Evolutionary conservation across 2,888 invertebrate genomes (phyloP), one percentile per base, ranked within the genome.

Genomic region (Agriopis aurantiaria): DNA sequence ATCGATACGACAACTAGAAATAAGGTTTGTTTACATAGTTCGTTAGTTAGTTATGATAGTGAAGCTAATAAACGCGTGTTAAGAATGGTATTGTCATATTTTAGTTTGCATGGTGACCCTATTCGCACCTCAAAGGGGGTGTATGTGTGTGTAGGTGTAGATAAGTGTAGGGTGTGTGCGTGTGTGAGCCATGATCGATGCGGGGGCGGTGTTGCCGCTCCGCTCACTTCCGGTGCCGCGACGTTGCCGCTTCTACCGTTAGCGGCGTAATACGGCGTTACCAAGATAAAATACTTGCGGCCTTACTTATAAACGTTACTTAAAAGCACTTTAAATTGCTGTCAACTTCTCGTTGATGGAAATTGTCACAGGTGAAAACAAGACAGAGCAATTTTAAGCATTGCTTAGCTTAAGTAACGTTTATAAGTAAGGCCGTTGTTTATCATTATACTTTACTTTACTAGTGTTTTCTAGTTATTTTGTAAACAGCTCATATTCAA

Each of bases 121-220:
- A 69, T 71, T 75, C 75, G 48, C 72, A 66, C 83, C 82, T 85
- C 77, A 76, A 81, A 81, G 33, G 75, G 71, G 60, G 69, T 61
- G 57, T 51, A 71, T 76, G 76, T 79, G 81, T 82, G 78, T 67
- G 76, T 70, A 79, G 69, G 43, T 8, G 51, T 17, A 43, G 17
- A 8, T 12, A 14, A 52, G 61, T 17, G 61, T 51, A 52, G 52
- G 45, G 70, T 53, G 74, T 77, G 78, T 75, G 84, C 84, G 87
- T 85, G 85, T 78, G 84, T 78, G 81, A 78, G 84, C 78, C 84
- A 85, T 95, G 95, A 96, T 96, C 96, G 96, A 96, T 96, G 95
- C 94, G 91, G 91, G 88, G 79, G 88, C 93, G 92, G 92, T 89
- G 96, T 96, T 95, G 95, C 96, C 95, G 95, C 95, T 95, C 95